Evolutionary conservation across 2,888 invertebrate species (phyloP).

Genomic region (Sinodicranocentrus sp.): DNA sequence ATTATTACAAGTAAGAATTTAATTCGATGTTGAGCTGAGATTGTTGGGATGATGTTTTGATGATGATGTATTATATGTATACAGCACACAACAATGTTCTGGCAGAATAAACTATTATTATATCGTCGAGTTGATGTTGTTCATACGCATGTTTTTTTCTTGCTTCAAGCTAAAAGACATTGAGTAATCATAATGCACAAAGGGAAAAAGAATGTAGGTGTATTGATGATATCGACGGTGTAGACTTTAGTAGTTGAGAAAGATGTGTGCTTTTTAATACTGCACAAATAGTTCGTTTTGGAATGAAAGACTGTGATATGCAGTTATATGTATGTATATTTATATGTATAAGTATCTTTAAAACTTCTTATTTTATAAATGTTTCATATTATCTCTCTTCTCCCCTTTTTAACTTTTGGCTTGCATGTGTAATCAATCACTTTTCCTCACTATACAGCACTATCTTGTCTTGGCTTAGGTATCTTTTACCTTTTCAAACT

Average conservation of each 20-base stretch:
- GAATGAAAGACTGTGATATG: slow-evolving; percentile 57
- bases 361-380: too few relatives aligned
- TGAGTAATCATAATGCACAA: slow-evolving; percentile 38
- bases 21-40: slow-evolving; percentile 20
- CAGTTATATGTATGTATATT: slow-evolving; percentile 27
- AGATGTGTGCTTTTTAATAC: slow-evolving; percentile 42
- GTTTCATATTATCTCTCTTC: too few relatives aligned
- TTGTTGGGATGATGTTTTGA: not conserved
- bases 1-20: slow-evolving; percentile 5
- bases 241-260: slow-evolving; percentile 14
- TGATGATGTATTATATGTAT: slow-evolving; percentile 43
- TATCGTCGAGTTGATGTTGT: not conserved
- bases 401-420: not conserved
- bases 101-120: slow-evolving; percentile 4
- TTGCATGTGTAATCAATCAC: not conserved
- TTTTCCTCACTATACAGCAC: not conserved
- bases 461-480: slow-evolving; percentile 13
- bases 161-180: slow-evolving; percentile 43
- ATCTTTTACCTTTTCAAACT: not conserved
- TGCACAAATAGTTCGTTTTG: slow-evolving; percentile 27
- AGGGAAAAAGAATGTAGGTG: slow-evolving; percentile 24
- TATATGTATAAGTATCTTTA: not conserved
- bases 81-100: not conserved
- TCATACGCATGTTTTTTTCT: slow-evolving; percentile 31
- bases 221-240: slow-evolving; percentile 21